Percentiles rank a stretch among this genome's conserved stretches.
These are phyloP conservation scores for Canis aureus DNA, from an alignment of 2,113 vertebrate species.

Conservation along the genomic window DNA sequence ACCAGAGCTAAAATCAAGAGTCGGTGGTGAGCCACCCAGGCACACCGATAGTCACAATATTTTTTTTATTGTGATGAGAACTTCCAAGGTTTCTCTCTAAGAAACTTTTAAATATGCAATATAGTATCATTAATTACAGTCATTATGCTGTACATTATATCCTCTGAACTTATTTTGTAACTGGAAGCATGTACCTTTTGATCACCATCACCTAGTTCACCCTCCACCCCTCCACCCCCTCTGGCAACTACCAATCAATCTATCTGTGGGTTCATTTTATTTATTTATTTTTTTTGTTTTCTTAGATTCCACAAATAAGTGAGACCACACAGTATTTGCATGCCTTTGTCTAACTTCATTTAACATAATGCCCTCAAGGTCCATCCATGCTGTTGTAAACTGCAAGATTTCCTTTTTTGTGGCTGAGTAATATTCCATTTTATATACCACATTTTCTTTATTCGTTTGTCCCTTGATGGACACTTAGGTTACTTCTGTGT, in stretches of 20 bases:
- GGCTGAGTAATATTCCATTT: neutral
- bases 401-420: neutral
- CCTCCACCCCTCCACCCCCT: neutral
- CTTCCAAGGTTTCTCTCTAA: neutral
- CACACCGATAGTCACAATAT: neutral
- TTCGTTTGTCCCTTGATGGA: neutral
- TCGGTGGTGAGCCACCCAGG: neutral
- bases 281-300: neutral
- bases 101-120: neutral
- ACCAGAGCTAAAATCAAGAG: neutral
- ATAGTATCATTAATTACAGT: neutral
- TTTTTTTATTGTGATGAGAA: neutral
- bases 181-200: neutral
- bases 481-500: neutral
- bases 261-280: neutral
- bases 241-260: neutral
- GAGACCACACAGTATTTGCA: neutral
- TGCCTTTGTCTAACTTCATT: neutral
- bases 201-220: neutral
- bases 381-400: neutral
- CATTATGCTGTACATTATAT: neutral
- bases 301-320: neutral
- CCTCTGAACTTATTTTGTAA: neutral
- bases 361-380: neutral
- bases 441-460: neutral